phyloP scores from a whole-genome alignment of 2,113 vertebrate species.

The Apteryx owenii region DNA sequence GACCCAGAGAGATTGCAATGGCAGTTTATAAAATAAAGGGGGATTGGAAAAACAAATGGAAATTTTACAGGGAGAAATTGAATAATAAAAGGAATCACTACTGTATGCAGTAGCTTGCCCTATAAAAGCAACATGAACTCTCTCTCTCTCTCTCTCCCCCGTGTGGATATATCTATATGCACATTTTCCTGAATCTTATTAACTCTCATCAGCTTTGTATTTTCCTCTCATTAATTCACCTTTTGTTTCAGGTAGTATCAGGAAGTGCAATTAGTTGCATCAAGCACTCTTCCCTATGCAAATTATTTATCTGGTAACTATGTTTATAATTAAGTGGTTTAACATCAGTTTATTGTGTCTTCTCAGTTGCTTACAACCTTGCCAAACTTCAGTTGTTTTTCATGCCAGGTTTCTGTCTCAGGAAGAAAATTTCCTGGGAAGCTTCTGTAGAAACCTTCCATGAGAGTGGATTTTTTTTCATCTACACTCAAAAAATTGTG shows the following conservation, averaged over 20 bases:
- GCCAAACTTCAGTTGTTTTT: slow-evolving; percentile 2
- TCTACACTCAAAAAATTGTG: not conserved
- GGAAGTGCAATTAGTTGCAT: slow-evolving; percentile 60
- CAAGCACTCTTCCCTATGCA: slow-evolving; percentile 13
- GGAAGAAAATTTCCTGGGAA: not conserved
- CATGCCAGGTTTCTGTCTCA: not conserved
- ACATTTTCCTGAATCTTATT: not conserved
- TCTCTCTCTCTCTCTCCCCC: not conserved
- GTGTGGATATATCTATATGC: not conserved
- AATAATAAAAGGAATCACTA: not conserved
- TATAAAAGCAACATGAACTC: not conserved
- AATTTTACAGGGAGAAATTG: not conserved
- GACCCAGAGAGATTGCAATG: not conserved
- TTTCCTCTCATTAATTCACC: slow-evolving; percentile 49
- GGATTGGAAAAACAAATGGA: not conserved
- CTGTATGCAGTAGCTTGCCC: not conserved
- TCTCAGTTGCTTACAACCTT: slow-evolving; percentile 9
- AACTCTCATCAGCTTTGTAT: slow-evolving; percentile 27
- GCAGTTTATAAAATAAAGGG: not conserved
- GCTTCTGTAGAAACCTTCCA: not conserved
- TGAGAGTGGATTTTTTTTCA: not conserved
- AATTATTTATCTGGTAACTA: slow-evolving; percentile 50
- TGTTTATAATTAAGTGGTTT: slow-evolving; percentile 51
- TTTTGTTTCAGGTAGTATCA: slow-evolving; percentile 54
- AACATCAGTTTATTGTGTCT: slow-evolving; percentile 1